Conservation (phyloP, 2,797 vertebrate species). For the Spea hammondii region DNA sequence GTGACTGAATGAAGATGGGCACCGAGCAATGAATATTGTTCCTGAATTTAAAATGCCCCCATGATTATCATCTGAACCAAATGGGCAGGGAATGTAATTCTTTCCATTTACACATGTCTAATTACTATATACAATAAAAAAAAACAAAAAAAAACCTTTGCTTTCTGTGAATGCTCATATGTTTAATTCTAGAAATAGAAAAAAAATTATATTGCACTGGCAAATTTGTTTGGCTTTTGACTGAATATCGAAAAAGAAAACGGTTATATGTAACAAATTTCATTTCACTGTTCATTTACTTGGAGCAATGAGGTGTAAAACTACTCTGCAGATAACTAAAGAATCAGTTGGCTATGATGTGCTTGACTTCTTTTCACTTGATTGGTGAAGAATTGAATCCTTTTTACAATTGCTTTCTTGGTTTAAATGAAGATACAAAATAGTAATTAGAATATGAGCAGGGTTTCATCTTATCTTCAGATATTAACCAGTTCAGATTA, state of each 20-base stretch:
- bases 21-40: too few relatives aligned
- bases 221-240: constrained; percentile 26
- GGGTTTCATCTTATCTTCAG: constrained; percentile 18
- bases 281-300: constrained; percentile 49
- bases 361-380: constrained; percentile 35
- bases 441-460: constrained; percentile 8
- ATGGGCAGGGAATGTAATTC: too few relatives aligned
- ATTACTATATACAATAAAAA: too few relatives aligned
- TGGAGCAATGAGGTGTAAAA: constrained; percentile 39
- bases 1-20: too few relatives aligned
- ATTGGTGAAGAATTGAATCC: constrained; percentile 36
- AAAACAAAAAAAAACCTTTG: too few relatives aligned
- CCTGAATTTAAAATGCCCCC: too few relatives aligned
- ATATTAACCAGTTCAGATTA: not conserved
- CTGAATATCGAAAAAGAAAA: constrained; percentile 29
- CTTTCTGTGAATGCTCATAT: too few relatives aligned
- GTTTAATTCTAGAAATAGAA: not conserved
- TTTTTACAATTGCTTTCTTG: constrained; percentile 22
- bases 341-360: constrained; percentile 28
- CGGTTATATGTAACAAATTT: constrained; percentile 40
- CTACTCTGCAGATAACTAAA: constrained; percentile 36
- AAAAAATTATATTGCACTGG: not conserved
- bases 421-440: constrained; percentile 30
- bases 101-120: too few relatives aligned
- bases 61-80: too few relatives aligned